Base-by-base conservation (phyloP, 2,888 invertebrate species). In the Amblyjoppa proteus region DNA sequence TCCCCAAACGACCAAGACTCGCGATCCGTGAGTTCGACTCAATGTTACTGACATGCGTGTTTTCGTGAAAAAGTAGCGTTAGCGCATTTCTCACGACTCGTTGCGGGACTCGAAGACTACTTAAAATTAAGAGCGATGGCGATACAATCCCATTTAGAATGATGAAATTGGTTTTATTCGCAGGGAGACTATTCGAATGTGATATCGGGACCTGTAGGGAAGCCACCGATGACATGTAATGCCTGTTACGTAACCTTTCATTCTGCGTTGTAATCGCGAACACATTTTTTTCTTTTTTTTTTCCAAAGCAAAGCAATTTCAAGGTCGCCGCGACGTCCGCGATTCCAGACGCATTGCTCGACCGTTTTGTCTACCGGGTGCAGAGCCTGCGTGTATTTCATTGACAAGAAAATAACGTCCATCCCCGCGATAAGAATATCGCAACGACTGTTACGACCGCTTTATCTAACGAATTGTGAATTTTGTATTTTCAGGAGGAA, bases 401-500 rank as follows among this genome's bases (percentile, higher is more conserved):
- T 25, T n/a, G n/a, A 25, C 28, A 58, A 45, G 3, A 34, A 49
- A 49, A 0, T 16, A 49, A 16, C 16, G 3, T 53, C n/a, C 20
- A 31, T 9, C 38, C 25, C 3, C 11, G 41, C 11, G 9, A 41
- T 41, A 41, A 41, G 2, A 13, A 49, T 56, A 58, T 76, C 11
- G 58, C 5, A 4, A 58, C 9, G 53, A 73, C 51, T 56, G 20
- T 49, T 34, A 20, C 38, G 45, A 70, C 13, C 6, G 9, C n/a
- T 49, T 49, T 73, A 45, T 53, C 56, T n/a, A 73, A 34, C 64
- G 51, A 13, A 69, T 68, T 38, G 66, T 28, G 70, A 25, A 16
- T 77, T 87, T 84, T 84, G 73, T 61, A 81, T 80, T 92, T 92
- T 75, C 88, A 94, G 94, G 93, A 93, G 88, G 94, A 94, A 90